Percentiles rank a stretch among this genome's conserved stretches.
phyloP scores from a whole-genome alignment of 2,888 invertebrate species.

The Tanytarsus gracilentus region DNA sequence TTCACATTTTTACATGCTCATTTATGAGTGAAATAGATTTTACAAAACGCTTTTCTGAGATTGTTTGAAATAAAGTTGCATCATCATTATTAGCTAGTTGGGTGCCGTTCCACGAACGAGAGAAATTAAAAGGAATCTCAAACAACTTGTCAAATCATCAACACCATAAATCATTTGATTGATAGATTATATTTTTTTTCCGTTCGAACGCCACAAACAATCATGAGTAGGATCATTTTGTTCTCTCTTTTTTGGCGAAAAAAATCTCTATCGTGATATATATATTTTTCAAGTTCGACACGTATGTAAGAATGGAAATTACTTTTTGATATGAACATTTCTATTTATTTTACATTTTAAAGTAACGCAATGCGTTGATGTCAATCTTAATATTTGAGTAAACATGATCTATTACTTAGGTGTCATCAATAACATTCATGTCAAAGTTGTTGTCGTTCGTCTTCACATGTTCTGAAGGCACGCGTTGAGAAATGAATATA shows the following conservation, averaged over 20 bases:
- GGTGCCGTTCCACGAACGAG: conserved; percentile 26
- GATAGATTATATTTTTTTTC: not conserved
- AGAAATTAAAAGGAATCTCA: conserved; percentile 3
- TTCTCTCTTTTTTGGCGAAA: not conserved
- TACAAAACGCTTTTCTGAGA: no score
- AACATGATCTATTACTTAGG: conserved; percentile 29
- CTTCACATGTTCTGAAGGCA: not conserved
- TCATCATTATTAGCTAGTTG: conserved; percentile 26
- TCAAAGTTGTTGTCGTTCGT: not conserved
- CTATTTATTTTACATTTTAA: not conserved
- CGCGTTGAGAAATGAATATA: conserved; percentile 20
- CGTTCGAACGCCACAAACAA: not conserved
- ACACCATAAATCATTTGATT: conserved; percentile 24
- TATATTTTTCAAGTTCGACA: no score
- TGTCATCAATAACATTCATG: conserved; percentile 28
- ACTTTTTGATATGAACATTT: not conserved
- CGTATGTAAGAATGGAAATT: no score
- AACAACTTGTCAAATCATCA: conserved; percentile 22
- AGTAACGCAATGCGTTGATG: conserved; percentile 1
- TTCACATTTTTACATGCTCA: no score
- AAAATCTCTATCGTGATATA: not conserved
- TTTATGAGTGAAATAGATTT: no score
- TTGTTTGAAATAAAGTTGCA: conserved; percentile 27
- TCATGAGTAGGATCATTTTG: not conserved
- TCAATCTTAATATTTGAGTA: conserved; percentile 28